Base-by-base conservation (phyloP, 2,113 vertebrate genomes). In the Saguinus midas region DNA sequence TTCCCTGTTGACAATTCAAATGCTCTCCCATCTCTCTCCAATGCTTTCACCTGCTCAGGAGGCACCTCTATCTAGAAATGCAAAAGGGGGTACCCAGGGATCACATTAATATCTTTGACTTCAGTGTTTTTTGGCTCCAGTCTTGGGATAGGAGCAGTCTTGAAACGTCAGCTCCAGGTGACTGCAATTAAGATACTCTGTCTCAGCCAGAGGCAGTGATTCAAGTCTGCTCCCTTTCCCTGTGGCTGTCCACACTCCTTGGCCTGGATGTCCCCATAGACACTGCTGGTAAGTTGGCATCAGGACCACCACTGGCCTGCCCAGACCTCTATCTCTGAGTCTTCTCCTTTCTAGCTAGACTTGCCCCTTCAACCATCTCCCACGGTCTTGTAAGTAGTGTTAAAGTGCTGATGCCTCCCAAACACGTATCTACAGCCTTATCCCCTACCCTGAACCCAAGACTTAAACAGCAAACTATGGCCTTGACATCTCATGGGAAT, bases 291-390 rank as follows among this genome's bases (percentile, higher is more conserved):
- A 3, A 2, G 16, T 1, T 27, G 68, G 55, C 50, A 8, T 20
- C 55, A 2, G 1, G 35, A 16, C 37, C 29, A n/a, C 17, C 2
- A 18, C 1, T 1, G 68, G 25, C 0, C 0, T 25, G 61, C 11
- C 23, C 16, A 1, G 25, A 50, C 8, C n/a, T 73, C 61, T 6
- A 0, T 25, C 87, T 40, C 14, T 2, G 11, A 18, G 37, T 37
- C 43, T 82, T 25, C 16, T 79, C 18, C 37, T 7, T 25, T 64
- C 55, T 35, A 6, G 17, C 40, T 20, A 50, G 6, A 23, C 1
- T 29, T 13, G 8, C 27, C 16, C 64, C 48, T 20, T 40, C 21
- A 0, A 7, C 23, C 43, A 4, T 17, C 50, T 70, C 16, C 55
- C 35, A 3, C 0, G 6, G 29, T 32, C 80, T 55, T 14, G 2